Evolutionary conservation across 2,113 vertebrate species (phyloP).

Genomic region (crab-eating macaque (Macaca fascicularis)): T2T-MFA8v1.1 NC_088387.1:71472501-71473000

Average conservation of each 20-base stretch:
- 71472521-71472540: background rate
- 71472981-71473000: slow-evolving; percentile 68
- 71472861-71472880: accelerated
- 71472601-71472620: background rate
- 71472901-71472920: background rate
- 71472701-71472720: slow-evolving; percentile 98
- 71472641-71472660: slow-evolving; percentile 71
- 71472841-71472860: slow-evolving; percentile 96
- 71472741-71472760: slow-evolving; percentile 99
- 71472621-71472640: background rate
- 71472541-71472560: background rate
- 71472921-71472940: accelerated
- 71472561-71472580: too few relatives aligned
- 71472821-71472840: slow-evolving; percentile 95
- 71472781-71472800: slow-evolving; percentile 98
- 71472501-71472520: background rate
- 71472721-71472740: slow-evolving; percentile 97
- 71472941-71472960: background rate
- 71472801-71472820: slow-evolving; percentile 97
- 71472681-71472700: slow-evolving; percentile 98
- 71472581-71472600: background rate
- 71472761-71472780: slow-evolving; percentile 96
- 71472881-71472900: accelerated
- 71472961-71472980: background rate
- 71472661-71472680: slow-evolving; percentile 97